Percentiles rank a stretch among this genome's conserved stretches.
These are phyloP conservation scores for Melanotaenia maccullochi DNA, from an alignment of 2,797 vertebrate species.

Conservation along the genomic window DNA sequence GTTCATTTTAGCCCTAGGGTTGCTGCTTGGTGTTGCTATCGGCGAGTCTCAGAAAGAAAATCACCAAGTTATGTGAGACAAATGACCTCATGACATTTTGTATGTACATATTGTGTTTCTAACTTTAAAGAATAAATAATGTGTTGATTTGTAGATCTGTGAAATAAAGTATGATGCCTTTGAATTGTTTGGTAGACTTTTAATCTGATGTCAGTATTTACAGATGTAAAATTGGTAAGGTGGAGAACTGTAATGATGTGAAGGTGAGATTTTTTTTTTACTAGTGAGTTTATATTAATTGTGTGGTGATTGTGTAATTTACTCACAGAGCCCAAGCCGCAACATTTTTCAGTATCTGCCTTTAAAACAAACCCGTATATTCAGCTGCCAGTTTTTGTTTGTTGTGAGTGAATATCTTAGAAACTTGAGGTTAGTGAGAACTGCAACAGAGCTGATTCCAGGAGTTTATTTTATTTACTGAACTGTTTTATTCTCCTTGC, in stretches of 20 bases:
- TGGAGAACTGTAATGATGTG: not conserved
- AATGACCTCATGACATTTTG: constrained; percentile 41
- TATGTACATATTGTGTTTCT: constrained; percentile 30
- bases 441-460: not conserved
- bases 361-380: constrained; percentile 14
- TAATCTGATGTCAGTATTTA: constrained; percentile 5
- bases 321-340: not conserved
- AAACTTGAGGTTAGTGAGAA: not conserved
- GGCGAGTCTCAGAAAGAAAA: constrained; percentile 5
- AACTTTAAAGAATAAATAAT: constrained; percentile 49
- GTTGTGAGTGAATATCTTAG: not conserved
- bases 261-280: not conserved
- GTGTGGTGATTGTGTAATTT: constrained; percentile 2
- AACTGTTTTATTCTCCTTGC: not conserved
- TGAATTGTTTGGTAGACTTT: constrained; percentile 31
- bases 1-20: constrained; percentile 53
- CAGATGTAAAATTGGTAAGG: not conserved
- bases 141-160: constrained; percentile 55
- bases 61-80: constrained; percentile 14
- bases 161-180: constrained; percentile 82
- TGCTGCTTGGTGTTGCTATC: constrained; percentile 32
- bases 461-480: not conserved
- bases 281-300: not conserved
- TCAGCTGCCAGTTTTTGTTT: constrained; percentile 13
- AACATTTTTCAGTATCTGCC: too few species aligned